These are phyloP conservation scores for Conus betulinus DNA, from an alignment of 1,140 invertebrate genomes.

Conservation along the genomic window DNA sequence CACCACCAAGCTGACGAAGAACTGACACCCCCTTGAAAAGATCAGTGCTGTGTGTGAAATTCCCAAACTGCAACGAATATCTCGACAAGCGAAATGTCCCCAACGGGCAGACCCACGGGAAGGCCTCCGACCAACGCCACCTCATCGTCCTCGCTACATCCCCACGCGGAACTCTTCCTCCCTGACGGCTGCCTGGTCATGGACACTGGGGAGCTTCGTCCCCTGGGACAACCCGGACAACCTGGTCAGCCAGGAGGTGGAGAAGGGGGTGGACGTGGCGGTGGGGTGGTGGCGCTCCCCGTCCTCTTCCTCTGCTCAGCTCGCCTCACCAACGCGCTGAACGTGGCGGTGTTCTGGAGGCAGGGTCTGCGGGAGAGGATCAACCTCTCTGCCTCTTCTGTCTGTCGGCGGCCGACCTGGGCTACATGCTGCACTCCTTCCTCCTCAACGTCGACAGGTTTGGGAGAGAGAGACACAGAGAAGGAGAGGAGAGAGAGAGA, in stretches of 20 bases:
- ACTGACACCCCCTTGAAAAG: too few relatives aligned
- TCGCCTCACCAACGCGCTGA: background rate
- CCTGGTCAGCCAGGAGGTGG: background rate
- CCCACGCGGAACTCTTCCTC: too few relatives aligned
- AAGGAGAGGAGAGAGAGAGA: too few relatives aligned
- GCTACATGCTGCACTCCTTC: slow-evolving; percentile 11
- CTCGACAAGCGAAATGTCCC: too few relatives aligned
- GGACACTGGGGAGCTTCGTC: background rate
- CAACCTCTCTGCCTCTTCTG: slow-evolving; percentile 4
- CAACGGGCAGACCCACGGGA: too few relatives aligned
- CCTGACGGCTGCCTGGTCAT: background rate
- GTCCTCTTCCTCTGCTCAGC: background rate
- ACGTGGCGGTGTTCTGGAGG: slow-evolving; percentile 8
- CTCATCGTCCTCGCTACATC: background rate
- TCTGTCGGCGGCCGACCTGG: background rate
- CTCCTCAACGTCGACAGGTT: slow-evolving; percentile 6
- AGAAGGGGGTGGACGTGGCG: background rate
- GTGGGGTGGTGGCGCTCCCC: background rate
- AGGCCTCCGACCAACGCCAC: background rate
- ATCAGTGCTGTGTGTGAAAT: too few relatives aligned
- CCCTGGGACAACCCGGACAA: slow-evolving; percentile 25
- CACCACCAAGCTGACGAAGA: too few relatives aligned
- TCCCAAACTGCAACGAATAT: too few relatives aligned
- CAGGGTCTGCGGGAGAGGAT: background rate
- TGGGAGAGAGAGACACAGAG: too few relatives aligned